A percentile compares a stretch with the other conserved stretches of the same genome.
phyloP scores from a whole-genome alignment of 2,797 vertebrate species.

The Emys orbicularis region DNA sequence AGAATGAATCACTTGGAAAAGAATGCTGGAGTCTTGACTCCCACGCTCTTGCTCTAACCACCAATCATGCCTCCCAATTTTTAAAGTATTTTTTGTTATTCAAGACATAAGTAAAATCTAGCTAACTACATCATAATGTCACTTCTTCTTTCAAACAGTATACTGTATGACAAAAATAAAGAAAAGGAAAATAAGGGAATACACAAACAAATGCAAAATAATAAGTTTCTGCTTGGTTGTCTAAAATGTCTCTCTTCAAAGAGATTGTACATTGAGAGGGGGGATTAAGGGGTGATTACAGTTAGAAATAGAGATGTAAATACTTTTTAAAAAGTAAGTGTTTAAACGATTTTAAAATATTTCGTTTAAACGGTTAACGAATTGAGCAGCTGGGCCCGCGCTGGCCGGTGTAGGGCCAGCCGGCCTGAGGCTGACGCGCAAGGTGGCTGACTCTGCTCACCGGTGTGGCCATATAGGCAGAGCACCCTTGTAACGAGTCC shows the following conservation, averaged over 20 bases:
- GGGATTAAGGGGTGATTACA: not conserved
- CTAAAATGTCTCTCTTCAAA: not conserved
- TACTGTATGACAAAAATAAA: not conserved
- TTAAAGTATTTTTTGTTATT: not conserved
- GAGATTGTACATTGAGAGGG: not conserved
- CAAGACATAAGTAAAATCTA: not conserved
- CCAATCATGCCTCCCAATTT: not conserved
- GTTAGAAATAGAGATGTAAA: not conserved
- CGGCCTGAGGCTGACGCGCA: too few relatives aligned
- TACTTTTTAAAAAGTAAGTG: too few relatives aligned
- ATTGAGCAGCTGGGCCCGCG: too few relatives aligned
- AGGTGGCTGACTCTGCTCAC: too few relatives aligned
- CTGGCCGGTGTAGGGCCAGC: too few relatives aligned
- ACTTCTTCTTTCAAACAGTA: not conserved
- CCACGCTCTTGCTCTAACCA: not conserved
- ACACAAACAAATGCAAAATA: not conserved
- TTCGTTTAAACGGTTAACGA: too few relatives aligned
- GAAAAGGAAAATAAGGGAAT: not conserved
- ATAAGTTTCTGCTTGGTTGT: not conserved
- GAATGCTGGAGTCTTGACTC: not conserved
- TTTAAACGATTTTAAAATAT: too few relatives aligned
- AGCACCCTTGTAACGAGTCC: too few relatives aligned
- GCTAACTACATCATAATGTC: not conserved
- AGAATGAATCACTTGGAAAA: not conserved
- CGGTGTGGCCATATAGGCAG: too few relatives aligned